phyloP scores from a whole-genome alignment of 1,140 invertebrate genomes.

The Eufriesea mexicana region DNA sequence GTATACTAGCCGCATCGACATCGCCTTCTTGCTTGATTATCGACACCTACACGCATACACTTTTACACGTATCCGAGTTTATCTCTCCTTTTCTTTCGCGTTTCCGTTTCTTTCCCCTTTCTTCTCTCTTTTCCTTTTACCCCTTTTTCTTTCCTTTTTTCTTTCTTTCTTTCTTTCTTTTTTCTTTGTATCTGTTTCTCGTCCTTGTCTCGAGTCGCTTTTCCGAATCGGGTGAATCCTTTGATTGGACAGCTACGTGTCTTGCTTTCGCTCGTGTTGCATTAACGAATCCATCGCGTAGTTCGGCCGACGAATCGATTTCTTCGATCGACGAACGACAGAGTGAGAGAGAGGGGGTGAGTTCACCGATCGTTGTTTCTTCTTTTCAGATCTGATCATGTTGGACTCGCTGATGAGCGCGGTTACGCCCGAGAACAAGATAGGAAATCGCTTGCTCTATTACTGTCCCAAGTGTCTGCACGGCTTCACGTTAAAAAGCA shows the following conservation, averaged over 20 bases:
- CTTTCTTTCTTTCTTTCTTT: not conserved
- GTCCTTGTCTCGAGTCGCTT: not conserved
- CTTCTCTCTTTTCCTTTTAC: not conserved
- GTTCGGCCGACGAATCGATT: not conserved
- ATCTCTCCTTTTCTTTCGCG: not conserved
- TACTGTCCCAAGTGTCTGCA: slow-evolving; percentile 89
- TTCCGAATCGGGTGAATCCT: not conserved
- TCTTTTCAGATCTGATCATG: slow-evolving; percentile 61
- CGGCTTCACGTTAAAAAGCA: slow-evolving; percentile 90
- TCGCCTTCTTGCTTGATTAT: too few species aligned
- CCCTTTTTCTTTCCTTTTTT: not conserved
- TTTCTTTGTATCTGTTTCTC: not conserved
- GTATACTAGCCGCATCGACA: too few species aligned
- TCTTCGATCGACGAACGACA: not conserved
- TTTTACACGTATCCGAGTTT: not conserved
- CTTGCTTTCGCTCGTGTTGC: not conserved
- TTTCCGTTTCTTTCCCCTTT: not conserved
- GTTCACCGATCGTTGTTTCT: slow-evolving; percentile 40
- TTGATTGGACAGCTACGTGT: not conserved
- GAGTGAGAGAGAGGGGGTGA: too few species aligned
- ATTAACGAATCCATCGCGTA: too few species aligned
- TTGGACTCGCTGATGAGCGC: slow-evolving; percentile 58
- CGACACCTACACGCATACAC: too few species aligned
- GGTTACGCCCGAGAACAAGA: not conserved
- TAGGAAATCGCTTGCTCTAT: slow-evolving; percentile 61